Base-by-base conservation (phyloP, 2,797 vertebrate species). In the Taenioides sp. region DNA sequence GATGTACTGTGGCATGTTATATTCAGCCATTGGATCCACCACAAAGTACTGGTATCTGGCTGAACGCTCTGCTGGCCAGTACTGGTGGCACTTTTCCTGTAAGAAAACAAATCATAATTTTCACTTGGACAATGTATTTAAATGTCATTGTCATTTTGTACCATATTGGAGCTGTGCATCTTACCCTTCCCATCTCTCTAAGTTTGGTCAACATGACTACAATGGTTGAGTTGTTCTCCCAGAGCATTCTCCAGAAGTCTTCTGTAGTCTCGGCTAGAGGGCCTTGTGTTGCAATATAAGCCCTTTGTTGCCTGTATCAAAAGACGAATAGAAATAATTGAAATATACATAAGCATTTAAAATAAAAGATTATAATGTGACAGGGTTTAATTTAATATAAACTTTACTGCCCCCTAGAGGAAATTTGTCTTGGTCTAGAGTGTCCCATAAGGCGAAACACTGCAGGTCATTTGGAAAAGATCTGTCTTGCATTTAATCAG, bases 1-100 rank as follows among this genome's bases (percentile, higher is more conserved):
- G 89, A 99, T 98, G 89, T 99, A 99, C 91, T 98, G 97, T 7
- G 97, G 97, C 97, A 99, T 98, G 92, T 98, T 98, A 90, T 99
- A 99, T 67, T 99, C 97, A 0, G 97, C 97, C 97, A 99, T 99
- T 16, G 97, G 97, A 72, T 99, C 97, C 71, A 98, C 97, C 17
- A 98, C 97, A 0, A 98, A 99, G 91, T 98, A 99, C 92, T 99
- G 97, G 89, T 98, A 98, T 50, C 97, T 93, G 54, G 98, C 97
- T 0, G 98, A 99, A 67, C 97, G 96, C 89, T 99, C 97, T 0
- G 97, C 97, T 0, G 97, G 97, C 98, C 97, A 99, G 87, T 99
- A 98, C 87, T 99, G 97, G 61, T 99, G 98, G 87, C 98, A 99
- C 83, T 98, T 99, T 78, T 99, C 98, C 97, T 99, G 92, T 40